Evolutionary conservation across 2,797 vertebrate species (phyloP).

Genomic region (Cuniculus paca): DNA sequence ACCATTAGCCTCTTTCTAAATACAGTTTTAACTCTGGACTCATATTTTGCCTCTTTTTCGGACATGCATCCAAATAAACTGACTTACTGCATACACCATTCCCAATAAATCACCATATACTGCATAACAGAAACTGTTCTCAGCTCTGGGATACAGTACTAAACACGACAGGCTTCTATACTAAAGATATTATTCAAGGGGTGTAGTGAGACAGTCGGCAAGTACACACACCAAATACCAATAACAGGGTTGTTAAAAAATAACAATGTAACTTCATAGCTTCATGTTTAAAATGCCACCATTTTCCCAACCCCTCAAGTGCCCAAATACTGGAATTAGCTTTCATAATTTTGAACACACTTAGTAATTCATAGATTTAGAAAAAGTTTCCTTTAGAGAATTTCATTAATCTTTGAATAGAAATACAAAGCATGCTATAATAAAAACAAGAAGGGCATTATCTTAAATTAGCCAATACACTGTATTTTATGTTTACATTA

Average conservation of each 20-base stretch:
- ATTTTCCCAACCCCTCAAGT: background rate
- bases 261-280: background rate
- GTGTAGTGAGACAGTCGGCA: background rate
- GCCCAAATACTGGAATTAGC: background rate
- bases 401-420: background rate
- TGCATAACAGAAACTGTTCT: background rate
- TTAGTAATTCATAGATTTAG: background rate
- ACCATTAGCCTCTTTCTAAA: conserved; percentile 37
- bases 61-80: conserved; percentile 22
- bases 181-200: background rate
- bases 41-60: background rate
- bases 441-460: conserved; percentile 1
- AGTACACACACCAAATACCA: background rate
- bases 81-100: background rate
- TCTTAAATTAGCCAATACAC: background rate
- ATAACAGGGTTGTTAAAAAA: background rate
- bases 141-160: background rate
- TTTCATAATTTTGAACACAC: conserved; percentile 7
- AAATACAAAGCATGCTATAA: background rate
- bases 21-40: background rate
- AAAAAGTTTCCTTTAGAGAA: conserved; percentile 31
- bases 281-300: background rate
- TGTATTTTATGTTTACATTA: conserved; percentile 14
- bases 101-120: background rate
- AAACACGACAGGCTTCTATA: background rate